Conservation (phyloP, 2,113 vertebrate genomes). For the Cephalophus harveyi region DNA sequence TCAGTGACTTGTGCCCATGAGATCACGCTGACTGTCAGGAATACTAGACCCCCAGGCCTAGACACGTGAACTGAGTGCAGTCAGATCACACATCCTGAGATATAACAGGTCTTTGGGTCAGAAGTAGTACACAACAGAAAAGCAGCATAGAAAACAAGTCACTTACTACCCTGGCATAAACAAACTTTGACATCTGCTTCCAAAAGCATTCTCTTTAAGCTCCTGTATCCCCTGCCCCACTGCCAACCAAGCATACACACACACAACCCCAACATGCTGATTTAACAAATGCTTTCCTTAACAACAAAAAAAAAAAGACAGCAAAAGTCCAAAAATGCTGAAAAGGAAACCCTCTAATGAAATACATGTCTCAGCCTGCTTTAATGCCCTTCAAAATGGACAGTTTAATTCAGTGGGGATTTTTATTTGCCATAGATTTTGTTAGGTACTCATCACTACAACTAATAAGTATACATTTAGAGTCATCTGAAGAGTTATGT, state of each 20-base stretch:
- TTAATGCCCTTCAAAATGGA: slow-evolving; percentile 4
- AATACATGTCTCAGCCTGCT: not conserved
- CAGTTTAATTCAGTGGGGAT: not conserved
- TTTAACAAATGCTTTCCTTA: not conserved
- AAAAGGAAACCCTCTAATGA: not conserved
- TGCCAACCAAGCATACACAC: not conserved
- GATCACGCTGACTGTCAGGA: slow-evolving; percentile 26
- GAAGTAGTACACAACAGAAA: not conserved
- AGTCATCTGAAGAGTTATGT: not conserved
- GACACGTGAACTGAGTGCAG: not conserved
- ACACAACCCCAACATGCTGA: not conserved
- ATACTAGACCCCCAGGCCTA: not conserved
- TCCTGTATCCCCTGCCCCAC: fast-evolving
- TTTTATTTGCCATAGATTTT: slow-evolving; percentile 23
- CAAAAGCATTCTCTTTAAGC: slow-evolving; percentile 4
- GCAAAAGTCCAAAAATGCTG: not conserved
- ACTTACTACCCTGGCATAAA: not conserved
- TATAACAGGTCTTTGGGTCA: not conserved
- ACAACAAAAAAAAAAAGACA: not conserved
- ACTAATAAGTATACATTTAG: not conserved
- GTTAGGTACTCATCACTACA: not conserved
- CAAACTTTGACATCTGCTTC: not conserved
- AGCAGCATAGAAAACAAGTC: slow-evolving; percentile 35
- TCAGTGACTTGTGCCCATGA: slow-evolving; percentile 26
- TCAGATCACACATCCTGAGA: not conserved